Percentiles rank a stretch among this genome's conserved stretches.
Conservation (phyloP, 2,797 vertebrate genomes). For the Enteromius anoplus region DNA sequence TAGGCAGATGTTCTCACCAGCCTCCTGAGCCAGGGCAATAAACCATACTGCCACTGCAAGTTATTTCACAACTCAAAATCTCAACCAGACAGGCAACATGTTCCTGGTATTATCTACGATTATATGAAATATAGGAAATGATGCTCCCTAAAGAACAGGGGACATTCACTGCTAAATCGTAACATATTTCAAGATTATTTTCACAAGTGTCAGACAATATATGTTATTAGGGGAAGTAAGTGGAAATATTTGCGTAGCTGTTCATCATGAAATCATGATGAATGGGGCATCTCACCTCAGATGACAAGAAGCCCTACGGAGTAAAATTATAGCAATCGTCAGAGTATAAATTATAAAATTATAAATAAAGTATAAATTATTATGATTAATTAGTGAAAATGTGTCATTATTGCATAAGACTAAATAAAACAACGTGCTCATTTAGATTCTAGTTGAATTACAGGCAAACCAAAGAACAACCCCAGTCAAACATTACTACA, state of each 20-base stretch:
- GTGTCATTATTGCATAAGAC: background rate
- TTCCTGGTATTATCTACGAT: background rate
- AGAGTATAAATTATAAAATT: too few species aligned
- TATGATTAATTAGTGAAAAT: background rate
- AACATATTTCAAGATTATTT: background rate
- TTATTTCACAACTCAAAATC: slow-evolving; percentile 40
- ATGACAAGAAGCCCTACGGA: background rate
- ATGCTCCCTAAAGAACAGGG: background rate
- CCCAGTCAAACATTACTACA: background rate
- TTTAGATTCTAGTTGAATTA: background rate
- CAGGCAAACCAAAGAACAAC: background rate
- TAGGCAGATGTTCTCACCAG: slow-evolving; percentile 56
- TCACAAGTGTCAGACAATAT: background rate
- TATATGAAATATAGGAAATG: background rate
- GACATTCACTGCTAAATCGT: background rate
- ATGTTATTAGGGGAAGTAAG: background rate
- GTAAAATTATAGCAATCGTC: background rate
- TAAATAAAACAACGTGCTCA: background rate
- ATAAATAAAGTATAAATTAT: background rate
- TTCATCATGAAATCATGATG: background rate
- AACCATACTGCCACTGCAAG: slow-evolving; percentile 30
- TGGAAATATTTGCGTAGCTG: background rate
- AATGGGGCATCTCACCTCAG: background rate
- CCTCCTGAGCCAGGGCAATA: slow-evolving; percentile 38
- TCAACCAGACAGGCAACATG: slow-evolving; percentile 39